phyloP scores from a whole-genome alignment of 1,140 invertebrate genomes.

The Eumaeus atala region DNA sequence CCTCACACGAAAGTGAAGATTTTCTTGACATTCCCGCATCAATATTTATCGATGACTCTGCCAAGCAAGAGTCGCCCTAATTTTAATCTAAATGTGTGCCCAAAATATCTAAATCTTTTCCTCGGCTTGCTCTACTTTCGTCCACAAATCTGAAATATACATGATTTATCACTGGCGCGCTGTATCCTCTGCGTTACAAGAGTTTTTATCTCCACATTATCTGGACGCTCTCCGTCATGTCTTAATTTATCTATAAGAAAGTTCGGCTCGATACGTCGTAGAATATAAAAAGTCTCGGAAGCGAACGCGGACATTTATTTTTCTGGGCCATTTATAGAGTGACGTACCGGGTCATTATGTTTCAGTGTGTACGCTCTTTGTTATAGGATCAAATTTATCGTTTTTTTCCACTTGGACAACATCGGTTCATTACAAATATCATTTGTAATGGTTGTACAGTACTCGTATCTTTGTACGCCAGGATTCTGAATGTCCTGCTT shows the following conservation, averaged over 20 bases:
- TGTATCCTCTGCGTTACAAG: not conserved
- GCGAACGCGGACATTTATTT: constrained; percentile 30
- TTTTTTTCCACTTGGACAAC: constrained; percentile 13
- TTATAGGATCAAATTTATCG: constrained; percentile 27
- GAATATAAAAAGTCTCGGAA: constrained; percentile 15
- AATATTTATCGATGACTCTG: too few relatives aligned
- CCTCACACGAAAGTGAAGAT: too few relatives aligned
- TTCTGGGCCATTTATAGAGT: constrained; percentile 31
- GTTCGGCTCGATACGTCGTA: not conserved
- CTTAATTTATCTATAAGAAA: constrained; percentile 9
- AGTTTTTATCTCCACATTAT: constrained; percentile 9
- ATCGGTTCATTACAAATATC: too few relatives aligned
- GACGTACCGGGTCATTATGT: constrained; percentile 32
- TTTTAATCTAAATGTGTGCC: too few relatives aligned
- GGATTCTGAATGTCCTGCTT: too few relatives aligned
- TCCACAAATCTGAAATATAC: too few relatives aligned
- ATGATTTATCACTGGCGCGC: not conserved
- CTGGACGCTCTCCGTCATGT: constrained; percentile 6
- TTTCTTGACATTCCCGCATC: too few relatives aligned
- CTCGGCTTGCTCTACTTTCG: too few relatives aligned
- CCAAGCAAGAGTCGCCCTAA: too few relatives aligned
- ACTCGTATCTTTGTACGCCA: too few relatives aligned
- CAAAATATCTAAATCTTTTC: too few relatives aligned
- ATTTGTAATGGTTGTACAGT: too few relatives aligned
- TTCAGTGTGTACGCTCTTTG: constrained; percentile 14